Evolutionary conservation across 2,113 vertebrate genomes (phyloP), one percentile per base, ranked within the genome.

Genomic region (Prochilodus magdalenae): DNA sequence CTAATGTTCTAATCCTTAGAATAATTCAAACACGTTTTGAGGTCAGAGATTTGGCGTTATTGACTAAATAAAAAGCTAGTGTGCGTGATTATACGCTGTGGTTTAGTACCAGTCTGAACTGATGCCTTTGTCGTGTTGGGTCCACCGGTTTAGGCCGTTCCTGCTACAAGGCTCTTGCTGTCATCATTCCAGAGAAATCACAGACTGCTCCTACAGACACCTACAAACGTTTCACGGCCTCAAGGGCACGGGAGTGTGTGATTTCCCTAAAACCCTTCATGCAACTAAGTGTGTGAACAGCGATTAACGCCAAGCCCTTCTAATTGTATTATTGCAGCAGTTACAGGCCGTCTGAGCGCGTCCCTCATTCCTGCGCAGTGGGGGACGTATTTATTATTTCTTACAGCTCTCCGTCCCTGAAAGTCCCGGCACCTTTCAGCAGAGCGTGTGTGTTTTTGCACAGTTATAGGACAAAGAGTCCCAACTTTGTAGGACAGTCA

Each of bases 261-360:
- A 66, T 66, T 36, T 33, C 63, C 30, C 20, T 66, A 20, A 66
- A 18, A 36, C 30, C 63, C 30, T 36, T 69, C 66, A 13, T 36
- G 5, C 20, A 69, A 69, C 30, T 20, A 2, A 22, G 30, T 22
- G 30, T 40, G 18, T n/a, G 33, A 33, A 63, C 57, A 65, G 79
- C 14, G 3, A 15, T 53, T 27, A 29, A 33, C 27, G 24, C 40
- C 44, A 27, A 80, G 44, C 57, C 53, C 55, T 16, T 36, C 55
- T 63, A 49, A 73, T 51, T 12, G 4, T 63, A 55, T 73, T 73
- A 62, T 73, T 80, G 26, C 55, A 62, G 57, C 29, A 29, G 36
- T 8, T 29, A 49, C 2, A 24, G 57, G 30, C 30, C 55, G 15
- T 3, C 51, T 12, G 55, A 55, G 20, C 55, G n/a, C 10, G 55